These are phyloP conservation scores for Okamejei kenojei DNA, from an alignment of 2,797 vertebrate genomes.

Conservation along the genomic window DNA sequence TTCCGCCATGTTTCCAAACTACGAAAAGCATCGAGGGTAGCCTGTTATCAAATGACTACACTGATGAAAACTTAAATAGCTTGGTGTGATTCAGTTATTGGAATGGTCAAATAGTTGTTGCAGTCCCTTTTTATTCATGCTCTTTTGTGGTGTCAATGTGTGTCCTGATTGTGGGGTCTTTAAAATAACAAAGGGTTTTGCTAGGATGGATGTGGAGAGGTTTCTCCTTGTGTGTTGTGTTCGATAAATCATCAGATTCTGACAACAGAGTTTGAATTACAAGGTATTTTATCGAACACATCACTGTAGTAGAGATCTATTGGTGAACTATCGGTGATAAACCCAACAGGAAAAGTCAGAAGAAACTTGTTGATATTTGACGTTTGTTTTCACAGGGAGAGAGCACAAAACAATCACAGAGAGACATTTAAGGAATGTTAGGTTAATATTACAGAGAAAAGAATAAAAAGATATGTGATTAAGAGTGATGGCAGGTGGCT, in stretches of 20 bases:
- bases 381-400: neutral
- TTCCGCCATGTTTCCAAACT: neutral
- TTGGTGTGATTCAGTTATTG: neutral
- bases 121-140: neutral
- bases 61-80: neutral
- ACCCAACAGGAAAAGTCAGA: neutral
- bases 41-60: too few relatives aligned
- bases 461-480: neutral
- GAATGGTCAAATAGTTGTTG: neutral
- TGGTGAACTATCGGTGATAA: neutral
- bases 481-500: too few relatives aligned
- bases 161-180: too few relatives aligned
- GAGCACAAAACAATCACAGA: neutral
- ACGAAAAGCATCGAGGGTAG: neutral
- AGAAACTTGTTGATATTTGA: neutral
- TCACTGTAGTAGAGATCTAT: neutral
- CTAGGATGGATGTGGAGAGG: neutral
- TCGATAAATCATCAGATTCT: too few relatives aligned
- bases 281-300: too few relatives aligned
- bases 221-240: neutral
- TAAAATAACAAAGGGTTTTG: neutral
- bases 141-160: neutral
- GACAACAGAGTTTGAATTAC: too few relatives aligned
- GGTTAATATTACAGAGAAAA: neutral
- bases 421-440: neutral